Evolutionary conservation across 2,797 vertebrate genomes (phyloP).

Genomic region (Aulostomus chinensis): DNA sequence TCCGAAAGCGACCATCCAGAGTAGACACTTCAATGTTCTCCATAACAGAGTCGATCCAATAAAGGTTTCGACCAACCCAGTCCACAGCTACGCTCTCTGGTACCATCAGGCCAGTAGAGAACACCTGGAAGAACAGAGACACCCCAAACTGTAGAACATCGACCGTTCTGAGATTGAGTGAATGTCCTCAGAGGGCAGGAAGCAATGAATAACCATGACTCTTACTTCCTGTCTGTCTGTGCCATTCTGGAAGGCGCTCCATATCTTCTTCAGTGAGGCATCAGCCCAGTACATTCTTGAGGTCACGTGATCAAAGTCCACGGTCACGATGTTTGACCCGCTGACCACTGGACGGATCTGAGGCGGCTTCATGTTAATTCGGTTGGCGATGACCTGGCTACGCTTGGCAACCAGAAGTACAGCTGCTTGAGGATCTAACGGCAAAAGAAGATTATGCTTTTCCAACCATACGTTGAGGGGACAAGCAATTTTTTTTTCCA

Average conservation of each 20-base stretch:
- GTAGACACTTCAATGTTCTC: constrained; percentile 81
- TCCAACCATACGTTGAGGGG: too few species aligned
- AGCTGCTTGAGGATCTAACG: constrained; percentile 78
- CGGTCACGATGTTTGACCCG: constrained; percentile 83
- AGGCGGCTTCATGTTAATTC: constrained; percentile 81
- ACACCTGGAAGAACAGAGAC: constrained; percentile 57
- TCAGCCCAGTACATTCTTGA: constrained; percentile 93
- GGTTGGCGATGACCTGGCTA: constrained; percentile 85
- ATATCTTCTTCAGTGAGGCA: constrained; percentile 86
- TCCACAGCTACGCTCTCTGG: constrained; percentile 80
- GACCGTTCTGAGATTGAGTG: neutral
- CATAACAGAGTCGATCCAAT: constrained; percentile 78
- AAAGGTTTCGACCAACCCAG: constrained; percentile 79
- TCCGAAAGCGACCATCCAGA: constrained; percentile 73
- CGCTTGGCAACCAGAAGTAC: constrained; percentile 87
- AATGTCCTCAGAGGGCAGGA: neutral
- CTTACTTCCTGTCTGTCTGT: constrained; percentile 86
- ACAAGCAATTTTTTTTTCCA: too few species aligned
- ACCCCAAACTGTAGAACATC: neutral
- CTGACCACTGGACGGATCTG: constrained; percentile 79
- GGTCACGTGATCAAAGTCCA: constrained; percentile 89
- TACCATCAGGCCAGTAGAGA: constrained; percentile 72
- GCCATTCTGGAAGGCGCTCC: constrained; percentile 87
- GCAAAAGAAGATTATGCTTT: constrained; percentile 1
- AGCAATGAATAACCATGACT: neutral